Conservation (phyloP, 2,113 vertebrate species). For the Aegotheles bennettii region DNA sequence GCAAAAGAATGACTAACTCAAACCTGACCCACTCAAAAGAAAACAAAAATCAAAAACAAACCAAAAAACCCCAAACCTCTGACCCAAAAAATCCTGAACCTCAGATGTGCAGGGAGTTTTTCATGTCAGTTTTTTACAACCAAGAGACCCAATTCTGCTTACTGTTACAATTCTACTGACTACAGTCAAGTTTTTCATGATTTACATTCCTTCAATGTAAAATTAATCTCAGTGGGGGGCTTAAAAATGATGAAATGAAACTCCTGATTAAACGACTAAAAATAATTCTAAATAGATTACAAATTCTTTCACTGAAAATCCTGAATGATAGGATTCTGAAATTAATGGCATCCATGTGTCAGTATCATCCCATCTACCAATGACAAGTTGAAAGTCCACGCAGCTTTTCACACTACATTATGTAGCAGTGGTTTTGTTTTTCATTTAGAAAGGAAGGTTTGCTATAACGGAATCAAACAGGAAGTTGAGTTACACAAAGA, state of each 20-base stretch:
- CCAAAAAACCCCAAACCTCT: not conserved
- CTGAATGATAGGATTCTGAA: not conserved
- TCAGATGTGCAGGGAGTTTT: not conserved
- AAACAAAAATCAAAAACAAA: no score
- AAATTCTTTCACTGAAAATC: slow-evolving; percentile 11
- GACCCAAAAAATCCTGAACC: accelerated
- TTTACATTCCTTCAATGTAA: not conserved
- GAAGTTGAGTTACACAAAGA: not conserved
- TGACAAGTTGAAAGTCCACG: not conserved
- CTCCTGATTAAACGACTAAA: not conserved
- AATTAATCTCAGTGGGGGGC: slow-evolving; percentile 7
- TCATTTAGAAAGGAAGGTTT: not conserved
- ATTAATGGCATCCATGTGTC: not conserved
- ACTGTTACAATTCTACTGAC: not conserved
- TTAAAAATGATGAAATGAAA: not conserved
- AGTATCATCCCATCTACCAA: not conserved
- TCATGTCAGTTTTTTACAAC: not conserved
- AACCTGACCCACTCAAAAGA: not conserved
- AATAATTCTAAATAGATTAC: slow-evolving; percentile 26
- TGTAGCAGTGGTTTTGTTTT: not conserved
- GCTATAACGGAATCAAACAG: not conserved
- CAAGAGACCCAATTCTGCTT: not conserved
- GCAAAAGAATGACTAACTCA: not conserved
- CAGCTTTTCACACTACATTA: not conserved
- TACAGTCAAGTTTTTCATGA: not conserved